Evolutionary conservation across 2,113 vertebrate species (phyloP), one percentile per base, ranked within the genome.

Genomic region (Xyrauchen texanus): DNA sequence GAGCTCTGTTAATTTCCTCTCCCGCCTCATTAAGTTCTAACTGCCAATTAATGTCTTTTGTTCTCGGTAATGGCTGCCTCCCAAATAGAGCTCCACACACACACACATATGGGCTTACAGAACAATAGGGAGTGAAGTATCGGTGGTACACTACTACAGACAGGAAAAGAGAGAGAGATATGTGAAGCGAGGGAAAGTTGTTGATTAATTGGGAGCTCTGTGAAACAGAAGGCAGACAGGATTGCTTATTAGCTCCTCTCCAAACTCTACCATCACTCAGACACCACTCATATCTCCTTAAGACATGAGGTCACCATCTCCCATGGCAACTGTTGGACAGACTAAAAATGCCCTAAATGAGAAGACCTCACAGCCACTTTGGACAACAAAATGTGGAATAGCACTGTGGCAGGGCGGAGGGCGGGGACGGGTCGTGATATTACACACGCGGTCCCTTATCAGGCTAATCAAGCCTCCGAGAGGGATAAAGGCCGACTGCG

Each of bases 11-110:
- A 90, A 94, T 94, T 95, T 92, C 90, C 93, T 82, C 94, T 89
- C 92, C 89, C 87, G 90, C 93, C 93, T 95, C 94, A 95, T 95
- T 94, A 93, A 91, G 91, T 90, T 92, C 93, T 94, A 95, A 95
- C 93, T 93, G 91, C 92, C 90, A 92, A 93, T 94, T 95, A 96
- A 95, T 94, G 93, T 76, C 92, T 89, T 95, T 94, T 94, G 91
- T 95, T 90, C 93, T 92, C 90, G 80, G 94, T 94, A 95, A 94
- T 89, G 93, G 89, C 91, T 89, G 90, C 88, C 90, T 91, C 89
- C 88, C 90, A 92, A 94, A 93, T 92, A 92, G 86, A 92, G 89
- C 82, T 60, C 79, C 86, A 69, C 85, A 87, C 87, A 85, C 91
- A 7, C 52, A 5, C 15, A 77, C 15, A 65, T 46, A 72, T 44